Base-by-base conservation (phyloP, 2,888 invertebrate genomes). In the Volucella bombylans region DNA sequence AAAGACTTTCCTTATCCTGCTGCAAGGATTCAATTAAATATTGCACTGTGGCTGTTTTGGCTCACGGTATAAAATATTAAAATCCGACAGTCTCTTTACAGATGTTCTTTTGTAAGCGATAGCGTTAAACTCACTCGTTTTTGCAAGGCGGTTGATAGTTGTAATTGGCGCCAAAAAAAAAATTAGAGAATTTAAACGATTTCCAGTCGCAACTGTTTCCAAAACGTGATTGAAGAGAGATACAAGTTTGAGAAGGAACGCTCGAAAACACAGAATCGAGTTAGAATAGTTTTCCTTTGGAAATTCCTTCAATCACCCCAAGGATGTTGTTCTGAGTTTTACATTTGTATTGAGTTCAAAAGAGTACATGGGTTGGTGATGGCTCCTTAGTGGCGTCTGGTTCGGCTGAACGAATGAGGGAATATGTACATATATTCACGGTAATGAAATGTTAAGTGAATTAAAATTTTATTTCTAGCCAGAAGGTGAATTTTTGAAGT, bases 331-430 rank as follows among this genome's bases (percentile, higher is more conserved):
- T 74, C 59, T 59, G 72, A 62, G 47, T 73, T 73, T 62, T 64
- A 62, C 62, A 50, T 80, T 80, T 74, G 50, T 72, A 77, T 78
- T 77, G n/a, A 57, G 55, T 82, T 82, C 67, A 65, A 78, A 78
- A 43, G 64, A 62, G 67, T 9, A 39, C 9, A n/a, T n/a, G 39
- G 11, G 6, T 31, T 31, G 23, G 15, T 38, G 62, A 31, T 31
- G 14, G 61, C 12, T 4, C 8, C n/a, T 23, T 10, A 43, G 4
- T 4, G 11, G 18, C 10, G 39, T 52, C 50, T 14, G 45, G 4
- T 23, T 49, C n/a, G 6, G 31, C 6, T 31, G 31, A 31, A 31
- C 31, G 31, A 6, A 31, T 31, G 31, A 31, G 6, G 31, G 31
- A 31, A 31, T 31, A 31, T 31, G 6, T 31, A 4, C 4, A 3